Conservation (phyloP, 1,140 invertebrate genomes). For the Tribolium madens region DNA sequence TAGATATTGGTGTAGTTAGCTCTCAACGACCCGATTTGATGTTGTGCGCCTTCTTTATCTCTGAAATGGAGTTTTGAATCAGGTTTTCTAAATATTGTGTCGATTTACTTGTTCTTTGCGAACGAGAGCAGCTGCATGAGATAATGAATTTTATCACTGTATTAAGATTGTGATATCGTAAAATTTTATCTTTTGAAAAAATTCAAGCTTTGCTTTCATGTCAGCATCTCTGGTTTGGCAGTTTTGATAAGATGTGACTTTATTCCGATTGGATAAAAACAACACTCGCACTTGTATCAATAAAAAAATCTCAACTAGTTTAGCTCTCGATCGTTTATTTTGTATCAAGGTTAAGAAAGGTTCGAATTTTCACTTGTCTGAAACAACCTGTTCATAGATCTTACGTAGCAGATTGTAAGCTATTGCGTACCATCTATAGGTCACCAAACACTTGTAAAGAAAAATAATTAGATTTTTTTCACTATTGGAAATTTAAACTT, state of each 20-base stretch:
- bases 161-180: neutral
- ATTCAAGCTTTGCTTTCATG: neutral
- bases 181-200: slow-evolving; percentile 13
- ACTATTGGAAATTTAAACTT: too few species aligned
- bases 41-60: slow-evolving; percentile 41
- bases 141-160: slow-evolving; percentile 1
- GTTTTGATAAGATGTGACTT: neutral
- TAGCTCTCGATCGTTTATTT: neutral
- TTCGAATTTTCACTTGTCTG: neutral
- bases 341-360: neutral
- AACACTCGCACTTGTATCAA: neutral
- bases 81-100: slow-evolving; percentile 30
- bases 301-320: neutral
- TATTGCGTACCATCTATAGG: neutral
- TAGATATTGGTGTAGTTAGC: slow-evolving; percentile 46
- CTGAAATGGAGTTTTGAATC: slow-evolving; percentile 41
- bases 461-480: too few species aligned
- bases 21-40: slow-evolving; percentile 27
- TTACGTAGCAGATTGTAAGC: neutral
- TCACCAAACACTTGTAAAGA: neutral
- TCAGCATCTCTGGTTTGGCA: neutral
- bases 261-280: neutral
- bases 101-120: slow-evolving; percentile 9
- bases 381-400: neutral
- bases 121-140: slow-evolving; percentile 9